phyloP scores from a whole-genome alignment of 2,888 invertebrate genomes.

The Osmoderma eremita region DNA sequence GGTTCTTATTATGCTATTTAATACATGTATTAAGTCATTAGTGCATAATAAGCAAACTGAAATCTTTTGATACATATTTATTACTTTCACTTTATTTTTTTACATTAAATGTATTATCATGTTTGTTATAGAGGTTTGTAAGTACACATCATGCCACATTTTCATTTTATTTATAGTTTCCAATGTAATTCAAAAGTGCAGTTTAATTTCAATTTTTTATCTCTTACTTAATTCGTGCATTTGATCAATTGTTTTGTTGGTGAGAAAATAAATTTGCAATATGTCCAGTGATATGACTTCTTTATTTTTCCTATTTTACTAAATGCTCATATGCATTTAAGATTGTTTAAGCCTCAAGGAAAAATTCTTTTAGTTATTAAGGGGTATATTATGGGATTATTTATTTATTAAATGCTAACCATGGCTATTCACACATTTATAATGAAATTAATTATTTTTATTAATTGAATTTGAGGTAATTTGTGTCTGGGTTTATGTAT shows the following conservation, averaged over 20 bases:
- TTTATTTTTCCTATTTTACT: background rate
- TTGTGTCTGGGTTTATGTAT: no score
- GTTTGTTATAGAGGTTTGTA: constrained; percentile 12
- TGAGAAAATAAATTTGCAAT: constrained; percentile 28
- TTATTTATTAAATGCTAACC: no score
- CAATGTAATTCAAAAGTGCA: constrained; percentile 6
- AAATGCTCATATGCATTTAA: background rate
- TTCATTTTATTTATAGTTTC: constrained; percentile 23
- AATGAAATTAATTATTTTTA: no score
- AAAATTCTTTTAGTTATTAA: no score
- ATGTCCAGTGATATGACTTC: constrained; percentile 1
- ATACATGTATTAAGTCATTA: constrained; percentile 19
- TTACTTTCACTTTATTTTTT: constrained; percentile 25
- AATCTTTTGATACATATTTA: constrained; percentile 36
- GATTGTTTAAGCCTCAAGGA: no score
- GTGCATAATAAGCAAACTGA: constrained; percentile 44
- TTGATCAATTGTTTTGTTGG: constrained; percentile 21
- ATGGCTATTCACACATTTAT: no score
- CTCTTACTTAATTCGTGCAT: background rate
- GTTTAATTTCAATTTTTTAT: constrained; percentile 6
- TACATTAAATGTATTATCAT: constrained; percentile 8
- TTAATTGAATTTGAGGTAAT: no score
- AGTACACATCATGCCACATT: constrained; percentile 1
- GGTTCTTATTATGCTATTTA: constrained; percentile 56
- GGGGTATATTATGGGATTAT: no score